Evolutionary conservation across 2,888 invertebrate genomes (phyloP).

Genomic region (Stegophylla sp.): DNA sequence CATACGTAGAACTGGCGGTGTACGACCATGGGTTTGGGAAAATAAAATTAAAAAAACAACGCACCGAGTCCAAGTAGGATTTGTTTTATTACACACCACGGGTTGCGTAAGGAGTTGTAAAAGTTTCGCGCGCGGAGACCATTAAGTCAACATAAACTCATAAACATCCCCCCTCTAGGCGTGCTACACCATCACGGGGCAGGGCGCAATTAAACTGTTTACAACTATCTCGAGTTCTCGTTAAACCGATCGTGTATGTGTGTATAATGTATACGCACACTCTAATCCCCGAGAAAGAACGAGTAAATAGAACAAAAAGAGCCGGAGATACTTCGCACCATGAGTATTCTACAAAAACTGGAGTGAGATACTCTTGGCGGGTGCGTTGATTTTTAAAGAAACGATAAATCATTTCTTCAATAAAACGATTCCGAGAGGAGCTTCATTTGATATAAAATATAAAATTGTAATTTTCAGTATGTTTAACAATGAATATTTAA

Average conservation of each 20-base stretch:
- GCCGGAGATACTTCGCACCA: no score
- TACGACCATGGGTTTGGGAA: background rate
- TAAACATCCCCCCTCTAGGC: background rate
- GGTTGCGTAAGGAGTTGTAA: background rate
- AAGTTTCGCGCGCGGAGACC: conserved; percentile 26
- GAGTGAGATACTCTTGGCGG: no score
- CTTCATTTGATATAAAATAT: no score
- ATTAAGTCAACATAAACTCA: conserved; percentile 48
- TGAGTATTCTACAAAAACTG: no score
- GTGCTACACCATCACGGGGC: background rate
- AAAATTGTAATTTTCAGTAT: no score
- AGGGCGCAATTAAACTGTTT: conserved; percentile 40
- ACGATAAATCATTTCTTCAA: no score
- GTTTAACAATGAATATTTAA: no score
- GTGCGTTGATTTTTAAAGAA: no score
- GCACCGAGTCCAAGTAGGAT: conserved; percentile 32
- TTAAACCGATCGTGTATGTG: conserved; percentile 17
- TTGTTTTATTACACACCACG: conserved; percentile 38
- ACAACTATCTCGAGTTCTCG: conserved; percentile 35
- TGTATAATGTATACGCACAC: background rate
- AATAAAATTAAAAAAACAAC: conserved; percentile 28
- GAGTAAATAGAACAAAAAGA: background rate
- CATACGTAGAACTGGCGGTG: no score
- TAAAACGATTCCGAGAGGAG: no score
- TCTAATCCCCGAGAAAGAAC: background rate